phyloP scores from a whole-genome alignment of 2,113 vertebrate genomes.

The Stictonetta naevosa region DNA sequence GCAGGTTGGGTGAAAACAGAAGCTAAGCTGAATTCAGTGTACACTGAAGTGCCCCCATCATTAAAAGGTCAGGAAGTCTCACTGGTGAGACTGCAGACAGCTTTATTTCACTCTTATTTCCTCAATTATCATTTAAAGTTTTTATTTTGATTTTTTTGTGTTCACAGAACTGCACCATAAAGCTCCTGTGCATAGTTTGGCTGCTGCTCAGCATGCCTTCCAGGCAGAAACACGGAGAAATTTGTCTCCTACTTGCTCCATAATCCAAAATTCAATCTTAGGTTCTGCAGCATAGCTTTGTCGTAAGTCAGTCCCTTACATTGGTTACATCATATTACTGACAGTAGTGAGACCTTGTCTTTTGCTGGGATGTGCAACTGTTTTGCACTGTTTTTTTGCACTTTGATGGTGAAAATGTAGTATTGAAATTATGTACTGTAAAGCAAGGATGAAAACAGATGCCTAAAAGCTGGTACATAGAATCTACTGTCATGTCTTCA shows the following conservation, averaged over 20 bases:
- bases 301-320: background rate
- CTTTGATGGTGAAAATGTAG: background rate
- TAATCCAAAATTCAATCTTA: background rate
- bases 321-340: background rate
- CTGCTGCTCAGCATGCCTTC: background rate
- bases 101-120: background rate
- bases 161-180: background rate
- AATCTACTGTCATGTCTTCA: background rate
- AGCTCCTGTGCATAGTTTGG: background rate
- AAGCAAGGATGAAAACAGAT: constrained; percentile 1
- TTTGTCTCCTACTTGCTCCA: background rate
- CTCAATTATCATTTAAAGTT: background rate
- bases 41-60: background rate
- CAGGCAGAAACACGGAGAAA: background rate
- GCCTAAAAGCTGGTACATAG: background rate
- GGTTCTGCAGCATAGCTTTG: background rate
- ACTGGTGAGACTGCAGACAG: background rate
- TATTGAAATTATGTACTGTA: background rate
- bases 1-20: background rate
- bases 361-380: background rate
- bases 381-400: background rate
- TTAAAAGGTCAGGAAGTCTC: background rate
- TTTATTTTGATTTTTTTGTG: background rate
- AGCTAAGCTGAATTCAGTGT: background rate
- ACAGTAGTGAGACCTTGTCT: background rate